Conservation (phyloP, 2,888 invertebrate species). For the Sycophila texana region DNA sequence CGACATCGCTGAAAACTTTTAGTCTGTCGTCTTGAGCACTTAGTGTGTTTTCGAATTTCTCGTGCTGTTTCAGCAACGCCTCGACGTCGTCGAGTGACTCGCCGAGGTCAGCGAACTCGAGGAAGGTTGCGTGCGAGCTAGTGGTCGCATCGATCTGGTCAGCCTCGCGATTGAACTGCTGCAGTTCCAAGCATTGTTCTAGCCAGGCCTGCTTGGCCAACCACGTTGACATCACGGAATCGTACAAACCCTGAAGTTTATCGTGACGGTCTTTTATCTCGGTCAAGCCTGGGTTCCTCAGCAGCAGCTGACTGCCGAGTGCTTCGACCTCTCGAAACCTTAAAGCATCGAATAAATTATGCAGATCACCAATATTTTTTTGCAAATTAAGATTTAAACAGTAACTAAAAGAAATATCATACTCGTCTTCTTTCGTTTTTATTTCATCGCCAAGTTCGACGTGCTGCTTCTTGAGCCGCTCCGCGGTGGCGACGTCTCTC, state of each 20-base stretch:
- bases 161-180: slow-evolving; percentile 95
- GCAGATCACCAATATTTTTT: background rate
- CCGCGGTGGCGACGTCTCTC: slow-evolving; percentile 94
- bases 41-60: slow-evolving; percentile 94
- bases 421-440: slow-evolving; percentile 92
- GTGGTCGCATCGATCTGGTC: slow-evolving; percentile 97
- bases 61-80: slow-evolving; percentile 93
- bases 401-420: slow-evolving; percentile 68
- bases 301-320: slow-evolving; percentile 85
- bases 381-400: background rate
- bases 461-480: slow-evolving; percentile 91
- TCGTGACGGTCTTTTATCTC: slow-evolving; percentile 88
- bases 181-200: slow-evolving; percentile 91
- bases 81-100: slow-evolving; percentile 94
- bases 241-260: slow-evolving; percentile 85
- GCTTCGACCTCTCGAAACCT: slow-evolving; percentile 89
- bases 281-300: slow-evolving; percentile 84
- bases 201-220: slow-evolving; percentile 89
- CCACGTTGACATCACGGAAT: slow-evolving; percentile 85
- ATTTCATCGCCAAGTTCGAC: slow-evolving; percentile 94
- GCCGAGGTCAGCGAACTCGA: slow-evolving; percentile 92
- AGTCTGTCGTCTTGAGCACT: slow-evolving; percentile 95
- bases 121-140: slow-evolving; percentile 94
- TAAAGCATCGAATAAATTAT: slow-evolving; percentile 28
- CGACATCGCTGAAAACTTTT: slow-evolving; percentile 88